phyloP scores from a whole-genome alignment of 2,797 vertebrate genomes.

The Onychomys leucogaster region DNA sequence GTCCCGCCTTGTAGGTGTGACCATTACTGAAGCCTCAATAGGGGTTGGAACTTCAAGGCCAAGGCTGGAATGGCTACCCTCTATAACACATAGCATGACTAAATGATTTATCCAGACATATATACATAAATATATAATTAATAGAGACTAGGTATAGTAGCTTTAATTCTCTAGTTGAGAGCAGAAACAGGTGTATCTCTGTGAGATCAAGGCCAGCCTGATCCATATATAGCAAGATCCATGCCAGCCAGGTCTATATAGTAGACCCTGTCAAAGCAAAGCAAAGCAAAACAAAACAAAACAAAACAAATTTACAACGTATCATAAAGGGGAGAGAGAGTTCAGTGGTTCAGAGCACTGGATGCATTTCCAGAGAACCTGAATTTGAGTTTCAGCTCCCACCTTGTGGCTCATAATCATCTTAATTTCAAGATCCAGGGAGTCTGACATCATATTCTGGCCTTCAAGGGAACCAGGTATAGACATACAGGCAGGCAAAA shows the following conservation, averaged over 20 bases:
- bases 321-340: not conserved
- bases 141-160: not conserved
- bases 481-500: not conserved
- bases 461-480: not conserved
- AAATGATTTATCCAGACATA: constrained; percentile 5
- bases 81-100: not conserved
- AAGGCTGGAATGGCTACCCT: too few relatives aligned
- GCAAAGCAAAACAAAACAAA: not conserved
- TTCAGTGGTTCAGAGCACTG: not conserved
- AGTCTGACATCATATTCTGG: not conserved
- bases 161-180: not conserved
- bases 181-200: not conserved
- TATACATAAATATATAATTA: not conserved
- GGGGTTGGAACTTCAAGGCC: too few relatives aligned
- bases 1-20: too few relatives aligned
- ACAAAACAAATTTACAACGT: not conserved
- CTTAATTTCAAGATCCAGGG: not conserved
- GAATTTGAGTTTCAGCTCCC: not conserved
- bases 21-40: too few relatives aligned
- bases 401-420: not conserved
- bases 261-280: not conserved
- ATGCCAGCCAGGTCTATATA: not conserved
- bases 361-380: not conserved
- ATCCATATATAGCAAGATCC: not conserved
- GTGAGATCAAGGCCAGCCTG: not conserved